Evolutionary conservation across 2,113 vertebrate species (phyloP), one percentile per base, ranked within the genome.

Genomic region (Ceuthmochares aereus): DNA sequence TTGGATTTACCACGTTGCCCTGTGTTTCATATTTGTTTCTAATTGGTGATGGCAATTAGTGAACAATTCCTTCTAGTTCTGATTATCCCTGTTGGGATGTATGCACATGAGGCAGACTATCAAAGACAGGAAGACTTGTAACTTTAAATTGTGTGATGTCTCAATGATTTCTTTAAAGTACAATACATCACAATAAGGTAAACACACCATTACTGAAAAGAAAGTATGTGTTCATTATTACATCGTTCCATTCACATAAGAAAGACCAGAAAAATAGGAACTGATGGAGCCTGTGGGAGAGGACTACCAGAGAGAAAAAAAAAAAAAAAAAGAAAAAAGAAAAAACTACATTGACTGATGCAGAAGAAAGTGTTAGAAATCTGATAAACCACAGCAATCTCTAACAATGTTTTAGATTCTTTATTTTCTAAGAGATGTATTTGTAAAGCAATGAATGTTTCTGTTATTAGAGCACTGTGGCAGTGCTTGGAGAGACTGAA

Each of bases 1-100:
- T 29, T 82, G 73, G 77, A 70, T 73, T 85, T 80, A 40, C 70
- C 54, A 49, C 2, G 68, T 42, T 84, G 90, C 92, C 77, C 86
- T 14, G 75, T 86, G 97, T 75, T 84, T 83, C 16, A 3, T 6
- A 36, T 69, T 93, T 90, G 66, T 79, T 87, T 74, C 64, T 89
- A 70, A 94, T 37, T 49, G 80, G 40, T 60, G 79, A 70, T 86
- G 91, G 85, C 29, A 92, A 97, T 90, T 88, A 91, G 49, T 29
- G 90, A 91, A 42, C 80, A 63, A 70, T 62, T 73, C 69, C 30
- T 90, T 75, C 90, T 47, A 54, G 69, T 85, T 74, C 64, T 73
- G 45, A 6, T 72, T 93, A 12, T 87, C 69, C 62, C 88, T 64
- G 47, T 25, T 79, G 84, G 82, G 32, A 66, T 63, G 63, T 26